Base-by-base conservation (phyloP, 1,140 invertebrate species). In the Hycleus phaleratus region DNA sequence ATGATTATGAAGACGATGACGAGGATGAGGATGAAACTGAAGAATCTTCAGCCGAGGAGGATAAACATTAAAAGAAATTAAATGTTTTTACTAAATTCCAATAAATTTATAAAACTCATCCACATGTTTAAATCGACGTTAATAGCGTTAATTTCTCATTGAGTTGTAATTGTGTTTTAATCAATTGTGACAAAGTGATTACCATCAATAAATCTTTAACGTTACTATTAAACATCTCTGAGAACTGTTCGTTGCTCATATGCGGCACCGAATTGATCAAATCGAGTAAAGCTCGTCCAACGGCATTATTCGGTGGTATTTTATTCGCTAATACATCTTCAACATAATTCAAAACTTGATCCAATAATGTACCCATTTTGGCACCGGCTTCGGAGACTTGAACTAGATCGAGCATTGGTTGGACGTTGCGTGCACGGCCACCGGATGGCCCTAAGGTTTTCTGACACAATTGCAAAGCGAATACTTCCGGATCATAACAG, bases 141-240 rank as follows among this genome's bases (percentile, higher is more conserved):
- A 92, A 77, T 55, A 91, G 79, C 4, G 88, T 93, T 3, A 98
- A 79, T 75, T 97, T 97, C 76, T 97, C 95, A 73, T 96, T 96
- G 18, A 98, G 79, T 70, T 93, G 90, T 61, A 97, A 79, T 76
- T 98, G 94, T 5, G 93, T 94, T 77, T 95, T 93, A 61, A 94
- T 94, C n/a, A 98, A 79, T 72, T 97, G 94, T 6, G 93, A 91
- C 25, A 98, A 78, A 40, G 95, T 95, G 61, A 95, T 86, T 46
- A 97, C 93, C 95, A 97, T 96, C 44, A 98, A 77, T 58, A 97
- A 81, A 81, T 98, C 95, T 77, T 97, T 97, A 69, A 97, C 90
- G 73, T 95, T 95, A 62, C 91, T 90, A 68, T 95, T 96, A 70
- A 97, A 88, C 89, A 97, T 95, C 61, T 91, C 85, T 24, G 93